Conservation (phyloP, 2,113 vertebrate species). For the Campylomormyrus tamandua region DNA sequence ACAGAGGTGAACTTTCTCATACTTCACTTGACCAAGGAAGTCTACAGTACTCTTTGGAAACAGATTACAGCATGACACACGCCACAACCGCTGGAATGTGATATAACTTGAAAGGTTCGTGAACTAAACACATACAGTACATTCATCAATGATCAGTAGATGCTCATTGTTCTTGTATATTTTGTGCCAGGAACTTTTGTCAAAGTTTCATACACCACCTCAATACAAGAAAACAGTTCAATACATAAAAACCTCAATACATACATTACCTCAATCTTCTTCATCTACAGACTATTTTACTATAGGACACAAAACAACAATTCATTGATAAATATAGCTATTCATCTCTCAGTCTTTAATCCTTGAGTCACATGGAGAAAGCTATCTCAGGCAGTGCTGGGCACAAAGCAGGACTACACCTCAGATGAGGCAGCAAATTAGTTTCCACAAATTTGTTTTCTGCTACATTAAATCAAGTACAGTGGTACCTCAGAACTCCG, state of each 20-base stretch:
- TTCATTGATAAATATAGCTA: not conserved
- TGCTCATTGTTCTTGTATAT: not conserved
- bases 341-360: not conserved
- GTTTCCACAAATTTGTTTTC: no score
- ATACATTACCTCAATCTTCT: not conserved
- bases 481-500: no score
- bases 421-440: no score
- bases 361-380: not conserved
- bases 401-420: no score
- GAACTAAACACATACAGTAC: not conserved
- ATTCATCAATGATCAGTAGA: not conserved
- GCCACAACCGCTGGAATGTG: not conserved
- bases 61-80: not conserved
- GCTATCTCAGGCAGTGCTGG: no score
- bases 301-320: not conserved
- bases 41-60: not conserved
- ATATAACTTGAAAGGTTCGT: not conserved
- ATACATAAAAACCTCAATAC: not conserved
- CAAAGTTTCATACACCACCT: not conserved
- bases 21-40: not conserved
- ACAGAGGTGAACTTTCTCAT: not conserved
- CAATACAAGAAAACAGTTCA: not conserved
- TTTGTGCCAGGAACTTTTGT: not conserved
- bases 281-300: not conserved
- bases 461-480: no score